Base-by-base conservation (phyloP, 2,888 invertebrate genomes). In the Antheraea yamamai region DNA sequence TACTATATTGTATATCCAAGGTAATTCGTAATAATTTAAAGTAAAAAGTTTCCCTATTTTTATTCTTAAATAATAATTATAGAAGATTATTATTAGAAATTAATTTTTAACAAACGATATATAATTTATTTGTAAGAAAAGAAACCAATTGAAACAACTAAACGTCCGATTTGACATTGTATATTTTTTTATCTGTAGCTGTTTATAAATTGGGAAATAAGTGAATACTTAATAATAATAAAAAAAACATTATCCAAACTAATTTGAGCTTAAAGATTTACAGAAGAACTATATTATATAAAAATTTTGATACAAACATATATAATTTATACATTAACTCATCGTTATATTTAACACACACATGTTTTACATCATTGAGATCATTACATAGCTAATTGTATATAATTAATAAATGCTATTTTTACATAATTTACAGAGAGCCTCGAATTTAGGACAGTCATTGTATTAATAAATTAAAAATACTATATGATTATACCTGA, bases 321-420 rank as follows among this genome's bases (percentile, higher is more conserved):
- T 70, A 55, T 39, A 74, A 70, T 26, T 51, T 58, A 58, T 73
- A 61, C 23, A 71, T 68, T 71, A 74, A 74, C 71, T 26, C 58
- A 71, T 55, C 39, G 35, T 74, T 70, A 52, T 70, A 70, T 55
- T 35, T 18, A 20, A 73, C 58, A 73, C 30, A 66, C 16, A 66
- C n/a, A 73, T 39, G 58, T 64, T 52, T 74, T 73, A 75, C 61
- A 71, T 76, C 78, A 77, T 66, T 86, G 86, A 85, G 85, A 85
- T 86, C 85, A 81, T 80, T 82, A 84, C 78, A 80, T 79, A 79
- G 79, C 78, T 83, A 81, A 79, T 81, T 82, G 79, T 72, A 71
- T 76, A 78, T 58, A n/a, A 58, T 78, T 81, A 85, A 81, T 85
- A 85, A 84, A 85, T 85, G 84, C 86, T 81, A 81, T 76, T 84